Percentiles rank a stretch among this genome's conserved stretches.
Evolutionary conservation across 2,113 vertebrate genomes (phyloP).

Genomic region (Etheostoma spectabile): DNA sequence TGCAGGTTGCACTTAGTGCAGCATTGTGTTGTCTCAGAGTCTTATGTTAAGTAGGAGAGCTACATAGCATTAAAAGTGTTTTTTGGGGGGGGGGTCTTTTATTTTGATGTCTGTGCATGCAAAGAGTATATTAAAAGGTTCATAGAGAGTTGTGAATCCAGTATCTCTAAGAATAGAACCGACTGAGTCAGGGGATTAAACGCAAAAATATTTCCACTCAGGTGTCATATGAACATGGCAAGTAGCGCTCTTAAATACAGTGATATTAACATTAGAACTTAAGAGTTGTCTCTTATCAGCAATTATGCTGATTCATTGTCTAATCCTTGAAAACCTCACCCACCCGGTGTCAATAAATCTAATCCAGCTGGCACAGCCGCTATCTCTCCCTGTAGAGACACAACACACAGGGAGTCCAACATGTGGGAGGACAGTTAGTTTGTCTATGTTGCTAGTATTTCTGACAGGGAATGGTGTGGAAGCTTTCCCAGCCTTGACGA

Average conservation of each 20-base stretch:
- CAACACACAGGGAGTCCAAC: conserved; percentile 49
- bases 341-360: conserved; percentile 35
- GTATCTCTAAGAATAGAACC: conserved; percentile 36
- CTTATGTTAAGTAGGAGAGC: too few species aligned
- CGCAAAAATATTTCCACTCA: conserved; percentile 30
- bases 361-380: conserved; percentile 46
- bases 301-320: conserved; percentile 51
- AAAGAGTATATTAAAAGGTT: background rate
- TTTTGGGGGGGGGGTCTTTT: background rate
- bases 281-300: conserved; percentile 46
- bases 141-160: background rate
- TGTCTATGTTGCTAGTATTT: background rate
- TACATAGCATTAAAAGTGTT: background rate
- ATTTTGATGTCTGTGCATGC: background rate
- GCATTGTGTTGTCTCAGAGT: too few species aligned
- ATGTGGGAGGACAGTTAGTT: conserved; percentile 55
- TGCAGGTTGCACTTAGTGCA: too few species aligned
- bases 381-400: conserved; percentile 63
- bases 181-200: conserved; percentile 20
- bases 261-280: conserved; percentile 45
- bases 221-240: conserved; percentile 42
- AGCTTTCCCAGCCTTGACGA: conserved; percentile 54
- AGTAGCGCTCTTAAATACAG: conserved; percentile 37
- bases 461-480: conserved; percentile 15
- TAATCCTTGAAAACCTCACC: conserved; percentile 57